These are phyloP conservation scores for Antechinus stuartii DNA, from an alignment of 2,113 vertebrate species.

Conservation along the genomic window DNA sequence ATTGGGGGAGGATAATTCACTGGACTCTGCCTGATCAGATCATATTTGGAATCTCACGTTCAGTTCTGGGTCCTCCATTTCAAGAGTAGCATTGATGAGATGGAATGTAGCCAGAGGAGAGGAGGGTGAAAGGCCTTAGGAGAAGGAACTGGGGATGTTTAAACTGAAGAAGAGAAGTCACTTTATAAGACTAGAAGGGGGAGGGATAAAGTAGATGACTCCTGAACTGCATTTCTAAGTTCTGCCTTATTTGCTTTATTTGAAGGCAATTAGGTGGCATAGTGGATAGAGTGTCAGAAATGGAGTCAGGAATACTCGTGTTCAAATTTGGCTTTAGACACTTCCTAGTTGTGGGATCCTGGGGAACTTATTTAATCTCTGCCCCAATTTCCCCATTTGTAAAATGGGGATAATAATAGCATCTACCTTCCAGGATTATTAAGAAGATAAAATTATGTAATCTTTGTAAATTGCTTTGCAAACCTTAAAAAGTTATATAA, in stretches of 20 bases:
- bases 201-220: background rate
- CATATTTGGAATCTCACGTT: background rate
- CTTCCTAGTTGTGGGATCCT: background rate
- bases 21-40: background rate
- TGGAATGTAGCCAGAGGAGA: background rate
- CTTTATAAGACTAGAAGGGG: background rate
- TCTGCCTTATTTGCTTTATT: background rate
- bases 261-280: background rate
- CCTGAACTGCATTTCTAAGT: background rate
- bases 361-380: background rate
- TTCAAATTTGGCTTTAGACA: background rate
- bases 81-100: background rate
- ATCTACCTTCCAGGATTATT: background rate
- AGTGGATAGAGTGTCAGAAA: background rate
- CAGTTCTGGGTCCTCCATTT: background rate
- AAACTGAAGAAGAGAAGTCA: background rate
- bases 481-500: background rate
- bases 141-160: background rate
- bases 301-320: background rate
- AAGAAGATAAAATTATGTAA: background rate
- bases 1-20: background rate
- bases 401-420: background rate
- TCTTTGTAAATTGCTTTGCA: background rate
- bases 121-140: background rate
- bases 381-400: background rate